These are phyloP conservation scores for Gallinago undulata DNA, from an alignment of 2,113 vertebrate genomes.

Conservation along the genomic window DNA sequence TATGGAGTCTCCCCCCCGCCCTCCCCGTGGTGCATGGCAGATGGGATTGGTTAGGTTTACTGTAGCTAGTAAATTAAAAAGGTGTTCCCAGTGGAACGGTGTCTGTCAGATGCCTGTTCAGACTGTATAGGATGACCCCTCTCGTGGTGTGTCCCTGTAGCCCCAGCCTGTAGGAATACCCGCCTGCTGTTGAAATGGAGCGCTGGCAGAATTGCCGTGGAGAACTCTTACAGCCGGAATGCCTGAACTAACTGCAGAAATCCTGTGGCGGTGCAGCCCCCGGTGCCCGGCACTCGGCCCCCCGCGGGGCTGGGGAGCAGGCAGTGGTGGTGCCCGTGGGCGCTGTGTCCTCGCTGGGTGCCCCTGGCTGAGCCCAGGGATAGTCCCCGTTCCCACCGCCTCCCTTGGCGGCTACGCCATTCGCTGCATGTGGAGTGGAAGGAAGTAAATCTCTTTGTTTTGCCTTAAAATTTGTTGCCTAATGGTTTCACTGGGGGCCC, in stretches of 20 bases:
- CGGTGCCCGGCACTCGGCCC: too few species aligned
- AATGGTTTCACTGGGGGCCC: not conserved
- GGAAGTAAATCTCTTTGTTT: not conserved
- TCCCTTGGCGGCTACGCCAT: not conserved
- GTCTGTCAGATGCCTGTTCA: not conserved
- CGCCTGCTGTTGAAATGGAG: not conserved
- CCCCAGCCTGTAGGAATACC: not conserved
- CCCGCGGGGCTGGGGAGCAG: too few species aligned
- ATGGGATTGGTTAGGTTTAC: not conserved
- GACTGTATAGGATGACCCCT: not conserved
- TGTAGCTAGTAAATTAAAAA: not conserved
- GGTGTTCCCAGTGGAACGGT: not conserved
- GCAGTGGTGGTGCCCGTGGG: too few species aligned
- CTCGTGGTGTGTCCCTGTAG: not conserved
- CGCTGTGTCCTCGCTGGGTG: not conserved
- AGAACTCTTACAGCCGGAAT: not conserved
- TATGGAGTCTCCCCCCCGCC: too few species aligned
- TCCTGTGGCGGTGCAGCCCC: too few species aligned
- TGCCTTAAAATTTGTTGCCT: not conserved
- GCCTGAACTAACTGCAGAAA: not conserved
- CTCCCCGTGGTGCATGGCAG: not conserved
- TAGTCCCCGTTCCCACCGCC: not conserved
- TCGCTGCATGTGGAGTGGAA: not conserved
- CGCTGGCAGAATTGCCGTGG: not conserved
- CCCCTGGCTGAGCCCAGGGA: not conserved